Base-by-base conservation (phyloP, 2,888 invertebrate species). In the Melanargia galathea region DNA sequence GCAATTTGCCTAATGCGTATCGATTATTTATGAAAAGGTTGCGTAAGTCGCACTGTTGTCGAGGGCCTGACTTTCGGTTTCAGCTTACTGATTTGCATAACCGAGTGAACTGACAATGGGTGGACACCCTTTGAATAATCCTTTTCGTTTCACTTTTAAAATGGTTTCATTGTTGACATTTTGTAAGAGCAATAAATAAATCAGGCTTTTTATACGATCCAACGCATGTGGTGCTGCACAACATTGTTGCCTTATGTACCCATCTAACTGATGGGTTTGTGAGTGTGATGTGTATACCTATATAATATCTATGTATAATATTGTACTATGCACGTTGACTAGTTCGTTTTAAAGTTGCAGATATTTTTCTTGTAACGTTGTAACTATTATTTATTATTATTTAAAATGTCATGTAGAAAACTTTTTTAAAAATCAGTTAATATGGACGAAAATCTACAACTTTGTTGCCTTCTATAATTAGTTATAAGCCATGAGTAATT, bases 61-160 rank as follows among this genome's bases (percentile, higher is more conserved):
- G 68, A 65, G 52, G 71, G 73, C 68, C 77, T 78, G 82, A 87
- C 90, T 90, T 86, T 91, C 89, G 83, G 87, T 90, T 90, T 91
- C 90, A 90, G 86, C 72, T 84, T 84, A 90, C 80, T 84, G 73
- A 90, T 91, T 90, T 88, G 86, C 90, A 91, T 91, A 90, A 89
- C 82, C 82, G 87, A 87, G 83, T 77, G 73, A 72, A 71, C 60
- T 69, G 68, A 89, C 86, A 90, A 90, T 83, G 73, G 80, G 73
- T 74, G 80, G 79, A 78, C 81, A 84, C 86, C 87, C 86, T 84
- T 88, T 84, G 79, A 75, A 79, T 78, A 87, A 86, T 85, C 80
- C 83, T 83, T 86, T 83, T 78, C 84, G 87, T 88, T 90, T 88
- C 87, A 88, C 86, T 89, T 89, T 90, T 87, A 84, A 86, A 84